Percentiles rank a stretch among this genome's conserved stretches.
phyloP scores from a whole-genome alignment of 2,113 vertebrate genomes.

The Mixornis gularis region DNA sequence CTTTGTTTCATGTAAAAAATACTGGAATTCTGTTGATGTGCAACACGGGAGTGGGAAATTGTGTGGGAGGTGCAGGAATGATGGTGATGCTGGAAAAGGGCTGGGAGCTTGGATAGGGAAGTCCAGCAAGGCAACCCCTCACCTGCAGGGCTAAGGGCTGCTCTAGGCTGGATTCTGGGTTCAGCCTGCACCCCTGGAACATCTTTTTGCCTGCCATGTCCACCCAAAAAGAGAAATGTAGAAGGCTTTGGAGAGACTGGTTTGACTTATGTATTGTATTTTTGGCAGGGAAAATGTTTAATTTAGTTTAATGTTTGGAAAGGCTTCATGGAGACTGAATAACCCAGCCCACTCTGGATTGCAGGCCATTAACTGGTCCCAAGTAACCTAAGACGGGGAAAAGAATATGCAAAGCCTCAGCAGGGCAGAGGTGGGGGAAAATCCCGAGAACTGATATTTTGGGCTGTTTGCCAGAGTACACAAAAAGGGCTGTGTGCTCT shows the following conservation, averaged over 20 bases:
- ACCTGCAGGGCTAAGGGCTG: neutral
- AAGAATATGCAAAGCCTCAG: neutral
- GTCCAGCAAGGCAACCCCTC: neutral
- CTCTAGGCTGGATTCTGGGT: neutral
- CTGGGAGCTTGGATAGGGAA: neutral
- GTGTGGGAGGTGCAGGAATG: neutral
- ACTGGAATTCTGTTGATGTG: rapidly evolving
- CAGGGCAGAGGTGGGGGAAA: neutral
- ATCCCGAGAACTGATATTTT: neutral
- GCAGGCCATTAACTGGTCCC: neutral
- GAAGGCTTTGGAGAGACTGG: neutral
- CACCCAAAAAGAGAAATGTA: rapidly evolving
- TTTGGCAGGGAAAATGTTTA: neutral
- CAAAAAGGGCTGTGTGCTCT: neutral
- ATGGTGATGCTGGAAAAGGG: neutral
- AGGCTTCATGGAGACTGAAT: neutral
- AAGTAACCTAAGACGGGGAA: neutral
- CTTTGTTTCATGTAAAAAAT: rapidly evolving
- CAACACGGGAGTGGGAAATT: rapidly evolving
- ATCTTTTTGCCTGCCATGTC: rapidly evolving
- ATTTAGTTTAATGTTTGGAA: neutral
- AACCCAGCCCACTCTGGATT: neutral
- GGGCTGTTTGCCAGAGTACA: neutral
- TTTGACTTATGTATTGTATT: neutral
- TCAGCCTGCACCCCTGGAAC: neutral